Percentiles rank a stretch among this genome's conserved stretches.
phyloP scores from a whole-genome alignment of 2,113 vertebrate species.

The Nicator chloris region DNA sequence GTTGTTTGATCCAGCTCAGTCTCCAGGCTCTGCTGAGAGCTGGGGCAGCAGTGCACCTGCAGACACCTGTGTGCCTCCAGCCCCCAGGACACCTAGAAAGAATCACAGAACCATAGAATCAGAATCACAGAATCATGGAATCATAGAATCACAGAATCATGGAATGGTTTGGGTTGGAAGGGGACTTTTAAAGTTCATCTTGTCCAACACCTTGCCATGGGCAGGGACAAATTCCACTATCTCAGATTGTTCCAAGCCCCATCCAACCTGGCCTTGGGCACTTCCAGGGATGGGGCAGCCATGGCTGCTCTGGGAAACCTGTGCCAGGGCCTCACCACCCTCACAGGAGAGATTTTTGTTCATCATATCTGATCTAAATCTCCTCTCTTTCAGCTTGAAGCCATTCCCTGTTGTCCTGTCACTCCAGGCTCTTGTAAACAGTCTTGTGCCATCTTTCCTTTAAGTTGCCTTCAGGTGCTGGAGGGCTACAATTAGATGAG shows the following conservation, averaged over 20 bases:
- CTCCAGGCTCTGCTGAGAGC: not conserved
- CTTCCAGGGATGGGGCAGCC: not conserved
- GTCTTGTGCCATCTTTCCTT: not conserved
- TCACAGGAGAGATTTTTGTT: not conserved
- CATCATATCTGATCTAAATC: too few relatives aligned
- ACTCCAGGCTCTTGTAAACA: not conserved
- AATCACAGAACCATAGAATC: not conserved
- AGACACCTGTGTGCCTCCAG: not conserved
- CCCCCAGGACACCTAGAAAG: not conserved
- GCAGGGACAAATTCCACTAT: fast-evolving
- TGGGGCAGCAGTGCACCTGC: too few relatives aligned
- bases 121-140: not conserved
- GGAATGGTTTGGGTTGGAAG: not conserved
- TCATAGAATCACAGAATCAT: not conserved
- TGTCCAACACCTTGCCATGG: fast-evolving
- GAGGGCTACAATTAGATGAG: not conserved
- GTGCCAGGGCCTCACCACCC: fast-evolving
- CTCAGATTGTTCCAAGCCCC: fast-evolving
- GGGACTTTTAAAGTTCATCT: not conserved
- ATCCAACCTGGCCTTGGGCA: fast-evolving
- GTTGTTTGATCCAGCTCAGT: not conserved
- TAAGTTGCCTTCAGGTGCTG: not conserved
- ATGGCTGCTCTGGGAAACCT: fast-evolving
- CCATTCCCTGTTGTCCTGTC: not conserved
- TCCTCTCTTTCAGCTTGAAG: not conserved